These are phyloP conservation scores for Hanleya hanleyi DNA, from an alignment of 2,888 invertebrate species.

Conservation along the genomic window DNA sequence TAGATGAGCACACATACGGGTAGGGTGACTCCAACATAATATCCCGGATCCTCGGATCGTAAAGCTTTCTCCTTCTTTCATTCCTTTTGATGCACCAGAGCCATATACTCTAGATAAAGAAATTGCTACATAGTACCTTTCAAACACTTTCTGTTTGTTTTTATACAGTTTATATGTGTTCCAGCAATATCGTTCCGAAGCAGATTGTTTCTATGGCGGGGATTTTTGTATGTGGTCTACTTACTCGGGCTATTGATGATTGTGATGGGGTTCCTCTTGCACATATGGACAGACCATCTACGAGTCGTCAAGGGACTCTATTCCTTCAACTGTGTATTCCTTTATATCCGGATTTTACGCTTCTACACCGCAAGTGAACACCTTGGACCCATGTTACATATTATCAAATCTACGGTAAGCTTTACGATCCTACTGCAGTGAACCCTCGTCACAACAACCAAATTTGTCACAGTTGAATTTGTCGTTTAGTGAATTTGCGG, in stretches of 20 bases:
- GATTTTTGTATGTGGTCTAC: not conserved
- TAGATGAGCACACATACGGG: too few species aligned
- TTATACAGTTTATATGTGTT: not conserved
- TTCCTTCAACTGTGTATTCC: not conserved
- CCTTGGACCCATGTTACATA: constrained; percentile 1
- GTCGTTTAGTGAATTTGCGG: too few species aligned
- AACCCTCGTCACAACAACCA: too few species aligned
- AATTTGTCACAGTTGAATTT: too few species aligned
- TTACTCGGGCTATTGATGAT: not conserved
- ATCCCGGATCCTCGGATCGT: too few species aligned
- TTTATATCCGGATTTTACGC: not conserved
- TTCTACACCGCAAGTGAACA: constrained; percentile 3
- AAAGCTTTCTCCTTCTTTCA: too few species aligned
- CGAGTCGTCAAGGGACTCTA: not conserved
- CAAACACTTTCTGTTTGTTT: too few species aligned
- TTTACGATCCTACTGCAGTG: too few species aligned
- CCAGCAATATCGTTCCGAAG: not conserved
- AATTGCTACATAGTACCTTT: too few species aligned
- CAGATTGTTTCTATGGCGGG: not conserved
- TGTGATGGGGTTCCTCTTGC: not conserved
- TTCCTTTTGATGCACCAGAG: too few species aligned
- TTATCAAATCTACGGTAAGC: constrained; percentile 8
- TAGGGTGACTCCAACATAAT: too few species aligned
- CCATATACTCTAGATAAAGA: too few species aligned
- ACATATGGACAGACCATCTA: not conserved